Evolutionary conservation across 2,113 vertebrate genomes (phyloP).

Genomic region (Grus americana): DNA sequence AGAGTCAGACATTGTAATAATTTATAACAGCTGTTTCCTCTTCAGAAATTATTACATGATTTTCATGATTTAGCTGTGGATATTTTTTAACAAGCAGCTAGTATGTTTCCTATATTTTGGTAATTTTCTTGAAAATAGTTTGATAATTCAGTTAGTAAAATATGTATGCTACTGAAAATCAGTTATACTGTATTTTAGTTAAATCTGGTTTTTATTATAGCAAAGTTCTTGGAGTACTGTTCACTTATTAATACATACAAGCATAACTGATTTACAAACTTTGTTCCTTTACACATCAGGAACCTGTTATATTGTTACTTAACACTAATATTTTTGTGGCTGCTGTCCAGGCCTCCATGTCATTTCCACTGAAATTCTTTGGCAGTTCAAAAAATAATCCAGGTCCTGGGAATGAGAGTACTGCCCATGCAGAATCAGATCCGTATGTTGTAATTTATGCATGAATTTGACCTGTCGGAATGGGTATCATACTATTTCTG

Average conservation of each 20-base stretch:
- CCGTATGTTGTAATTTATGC: background rate
- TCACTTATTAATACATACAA: background rate
- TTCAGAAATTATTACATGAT: background rate
- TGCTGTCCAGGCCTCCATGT: background rate
- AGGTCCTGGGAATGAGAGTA: background rate
- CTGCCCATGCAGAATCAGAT: background rate
- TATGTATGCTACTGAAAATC: background rate
- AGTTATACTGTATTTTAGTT: background rate
- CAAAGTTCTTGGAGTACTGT: background rate
- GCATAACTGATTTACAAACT: background rate
- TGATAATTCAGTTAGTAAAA: background rate
- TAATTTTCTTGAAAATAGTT: background rate
- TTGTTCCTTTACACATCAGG: background rate
- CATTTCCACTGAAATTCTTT: background rate
- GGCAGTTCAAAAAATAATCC: background rate
- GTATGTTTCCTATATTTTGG: background rate
- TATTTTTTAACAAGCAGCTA: background rate
- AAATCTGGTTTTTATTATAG: background rate
- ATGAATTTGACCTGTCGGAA: background rate
- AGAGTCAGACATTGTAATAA: background rate
- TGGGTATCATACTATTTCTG: background rate
- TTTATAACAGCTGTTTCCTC: background rate
- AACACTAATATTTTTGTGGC: background rate
- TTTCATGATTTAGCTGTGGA: background rate
- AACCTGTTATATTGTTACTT: background rate